Base-by-base conservation (phyloP, 2,113 vertebrate genomes). In the Leptocoma aspasia region DNA sequence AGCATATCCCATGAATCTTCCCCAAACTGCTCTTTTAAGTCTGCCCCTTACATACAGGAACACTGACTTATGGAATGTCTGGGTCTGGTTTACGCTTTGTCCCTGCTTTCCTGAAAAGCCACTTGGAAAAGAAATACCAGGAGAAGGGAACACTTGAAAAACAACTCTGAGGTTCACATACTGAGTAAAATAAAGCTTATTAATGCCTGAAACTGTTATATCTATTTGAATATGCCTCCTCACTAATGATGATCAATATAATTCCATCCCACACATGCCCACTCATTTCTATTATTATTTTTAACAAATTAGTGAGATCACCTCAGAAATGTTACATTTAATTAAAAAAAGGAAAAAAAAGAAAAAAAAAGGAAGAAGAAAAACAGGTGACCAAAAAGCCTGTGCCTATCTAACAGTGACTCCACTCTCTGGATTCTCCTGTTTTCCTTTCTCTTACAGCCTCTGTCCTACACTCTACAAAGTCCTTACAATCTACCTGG, bases 231-330 rank as follows among this genome's bases (percentile, higher is more conserved):
- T 12, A 53, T 69, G 72, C 82, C 85, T 93, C 81, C 83, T 90
- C 82, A 33, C 82, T 96, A 86, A 92, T 60, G 66, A 39, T 57
- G 71, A 93, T 93, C 90, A 63, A 93, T 56, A 66, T 56, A 80
- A 83, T 69, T 94, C 49, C 82, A 92, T 81, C 93, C 94, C 94
- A 94, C 95, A 59, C 28, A 30, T 49, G 92, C 93, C 93, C 65
- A 94, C 92, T 95, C 92, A 23, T 33, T 93, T 90, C 92, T 93
- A 95, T 93, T 93, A 85, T 90, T 94, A 83, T 78, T 96, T 91
- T 91, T 91, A 91, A 90, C n/a, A 61, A 83, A 92, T 90, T 63
- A 86, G 79, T 90, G 79, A 92, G 73, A 90, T 96, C 63, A 93
- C 86, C 89, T 94, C 84, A 97, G 91, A 90, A 95, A 95, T 0